Percentiles rank a stretch among this genome's conserved stretches.
Evolutionary conservation across 2,797 vertebrate species (phyloP).

Genomic region (Neosilurus hyrtlii): DNA sequence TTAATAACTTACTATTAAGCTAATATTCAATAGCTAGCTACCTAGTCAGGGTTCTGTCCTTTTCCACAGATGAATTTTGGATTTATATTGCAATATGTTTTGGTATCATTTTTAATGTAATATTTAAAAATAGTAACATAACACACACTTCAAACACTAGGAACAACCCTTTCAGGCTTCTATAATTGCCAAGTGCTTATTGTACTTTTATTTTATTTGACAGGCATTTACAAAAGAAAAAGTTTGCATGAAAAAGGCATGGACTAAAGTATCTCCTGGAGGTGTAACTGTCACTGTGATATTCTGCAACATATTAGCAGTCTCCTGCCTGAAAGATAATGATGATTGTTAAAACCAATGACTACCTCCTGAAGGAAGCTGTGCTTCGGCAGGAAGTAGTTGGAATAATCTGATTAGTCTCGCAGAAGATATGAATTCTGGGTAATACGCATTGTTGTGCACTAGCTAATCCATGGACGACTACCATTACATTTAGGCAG

Average conservation of each 20-base stretch:
- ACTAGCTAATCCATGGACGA: constrained; percentile 35
- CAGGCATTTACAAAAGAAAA: neutral
- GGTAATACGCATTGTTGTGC: constrained; percentile 18
- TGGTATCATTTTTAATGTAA: neutral
- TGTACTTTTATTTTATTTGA: neutral
- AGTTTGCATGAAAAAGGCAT: neutral
- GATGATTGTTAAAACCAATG: constrained; percentile 1
- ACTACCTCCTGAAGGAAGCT: neutral
- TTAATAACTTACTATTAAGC: neutral
- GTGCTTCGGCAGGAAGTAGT: constrained; percentile 21
- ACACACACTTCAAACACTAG: too few relatives aligned
- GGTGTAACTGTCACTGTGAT: constrained; percentile 3
- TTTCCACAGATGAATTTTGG: neutral
- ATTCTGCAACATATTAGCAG: neutral
- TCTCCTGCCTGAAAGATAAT: neutral
- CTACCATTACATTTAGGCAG: constrained; percentile 43
- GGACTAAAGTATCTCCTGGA: constrained; percentile 3
- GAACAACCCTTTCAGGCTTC: neutral
- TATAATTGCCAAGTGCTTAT: neutral
- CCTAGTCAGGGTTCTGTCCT: neutral
- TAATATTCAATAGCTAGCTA: neutral
- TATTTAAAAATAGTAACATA: too few relatives aligned
- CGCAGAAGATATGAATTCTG: constrained; percentile 35
- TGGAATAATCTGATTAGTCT: constrained; percentile 28
- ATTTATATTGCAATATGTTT: neutral